Base-by-base conservation (phyloP, 2,888 invertebrate genomes). In the Sinotaia quadrata region DNA sequence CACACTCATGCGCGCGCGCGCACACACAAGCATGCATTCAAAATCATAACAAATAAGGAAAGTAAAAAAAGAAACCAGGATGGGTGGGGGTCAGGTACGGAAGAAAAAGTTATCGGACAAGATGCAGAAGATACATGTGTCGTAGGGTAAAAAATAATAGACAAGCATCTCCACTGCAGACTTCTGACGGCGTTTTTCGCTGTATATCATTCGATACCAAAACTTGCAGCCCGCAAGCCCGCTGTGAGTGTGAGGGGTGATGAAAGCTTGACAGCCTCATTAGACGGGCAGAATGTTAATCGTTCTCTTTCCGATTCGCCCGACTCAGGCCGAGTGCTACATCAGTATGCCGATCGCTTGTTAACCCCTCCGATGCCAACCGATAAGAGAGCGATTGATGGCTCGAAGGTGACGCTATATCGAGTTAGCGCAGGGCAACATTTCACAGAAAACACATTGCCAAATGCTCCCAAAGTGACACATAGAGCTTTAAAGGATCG, bases 241-340 rank as follows among this genome's bases (percentile, higher is more conserved):
- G 34, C 29, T 4, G 18, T 10, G 41, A 41, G 44, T 44, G 41
- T 15, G 56, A 31, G 37, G 18, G 29, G 37, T 29, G 65, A 65
- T 65, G 56, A 56, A 65, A 65, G 54, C 65, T 65, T 52, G 65
- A 56, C 56, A 56, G 52, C 37, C 65, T 65, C 65, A 56, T 65
- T 65, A 65, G 54, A 44, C 36, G 37, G 65, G 33, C 56, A 65
- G 56, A 65, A 52, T 56, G 65, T 56, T 65, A 44, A 65, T 63
- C 54, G 41, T 27, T 27, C 29, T 41, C 36, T 18, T 54, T 63
- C 41, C 51, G 51, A 37, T 31, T 21, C 41, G 36, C 33, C 41
- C 34, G 29, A 24, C 58, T 34, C 56, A n/a, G 12, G 31, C 54
- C n/a, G 18, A n/a, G n/a, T 18, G 33, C 12, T 29, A 54, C 54